Base-by-base conservation (phyloP, 2,888 invertebrate genomes). In the Drosophila sordidula region DNA sequence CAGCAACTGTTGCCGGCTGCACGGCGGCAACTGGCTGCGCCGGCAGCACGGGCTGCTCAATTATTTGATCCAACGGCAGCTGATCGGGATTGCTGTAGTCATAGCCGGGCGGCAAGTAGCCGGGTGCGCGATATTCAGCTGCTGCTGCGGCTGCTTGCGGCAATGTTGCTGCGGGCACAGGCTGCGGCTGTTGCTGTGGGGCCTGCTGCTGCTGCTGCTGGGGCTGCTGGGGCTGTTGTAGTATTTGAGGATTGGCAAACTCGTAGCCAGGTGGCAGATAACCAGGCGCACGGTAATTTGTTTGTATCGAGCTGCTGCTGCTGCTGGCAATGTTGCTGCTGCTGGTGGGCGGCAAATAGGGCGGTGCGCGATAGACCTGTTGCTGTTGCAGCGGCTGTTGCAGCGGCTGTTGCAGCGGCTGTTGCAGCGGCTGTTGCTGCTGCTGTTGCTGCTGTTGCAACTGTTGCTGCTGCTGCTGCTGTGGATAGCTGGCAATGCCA, bases 191-290 rank as follows among this genome's bases (percentile, higher is more conserved):
- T 44, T 49, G 62, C 12, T 46, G 64, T 22, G 41, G 42, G 11
- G 14, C 12, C 16, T 22, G 36, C 11, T 12, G 46, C 12, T 36
- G 62, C n/a, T 32, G 59, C 9, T 46, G 58, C 8, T 16, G 44
- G 14, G 22, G 61, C 26, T 58, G 38, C 9, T 46, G 63, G 1
- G 41, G 8, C n/a, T 58, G 59, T 11, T 51, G 25, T 1, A n/a
- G 38, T 16, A 11, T 8, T 25, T 55, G n/a, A 3, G 79, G 76
- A 65, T 78, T 75, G 41, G 50, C 49, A 63, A 70, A 83, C 5
- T 84, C 89, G 44, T 89, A 83, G 46, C 89, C 84, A 47, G 84
- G 84, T 34, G 84, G 84, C 71, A 84, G 46, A 46, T 84, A 85
- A 0, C 74, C 73, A 57, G 78, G 58, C 0, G 75, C 73, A 4